phyloP scores from a whole-genome alignment of 2,113 vertebrate genomes.

The Cyanoramphus novaezelandiae region DNA sequence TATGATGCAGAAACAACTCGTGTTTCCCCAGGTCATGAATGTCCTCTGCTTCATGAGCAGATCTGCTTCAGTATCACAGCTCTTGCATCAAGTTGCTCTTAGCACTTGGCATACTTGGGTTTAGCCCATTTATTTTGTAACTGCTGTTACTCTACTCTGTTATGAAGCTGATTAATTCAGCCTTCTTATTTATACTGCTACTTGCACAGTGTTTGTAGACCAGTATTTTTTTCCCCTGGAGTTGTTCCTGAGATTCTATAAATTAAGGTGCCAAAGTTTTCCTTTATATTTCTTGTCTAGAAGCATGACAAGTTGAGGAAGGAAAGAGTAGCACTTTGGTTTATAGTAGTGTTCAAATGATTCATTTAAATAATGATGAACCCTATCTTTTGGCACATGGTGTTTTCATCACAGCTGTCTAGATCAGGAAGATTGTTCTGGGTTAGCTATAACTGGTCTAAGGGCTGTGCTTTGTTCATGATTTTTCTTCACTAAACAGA shows the following conservation, averaged over 20 bases:
- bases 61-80: not conserved
- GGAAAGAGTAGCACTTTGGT: not conserved
- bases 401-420: not conserved
- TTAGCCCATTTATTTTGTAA: not conserved
- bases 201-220: slow-evolving; percentile 8
- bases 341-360: not conserved
- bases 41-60: not conserved
- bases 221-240: accelerated
- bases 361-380: not conserved
- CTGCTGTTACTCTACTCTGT: not conserved
- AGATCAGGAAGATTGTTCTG: not conserved
- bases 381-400: not conserved
- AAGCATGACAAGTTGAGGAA: not conserved
- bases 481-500: not conserved
- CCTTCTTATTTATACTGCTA: not conserved
- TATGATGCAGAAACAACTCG: accelerated
- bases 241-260: not conserved
- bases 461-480: not conserved
- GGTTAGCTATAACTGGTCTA: not conserved
- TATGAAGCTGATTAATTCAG: not conserved
- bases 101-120: not conserved
- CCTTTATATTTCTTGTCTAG: not conserved
- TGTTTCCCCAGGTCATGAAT: accelerated
- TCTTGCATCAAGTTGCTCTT: not conserved
- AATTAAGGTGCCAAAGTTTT: not conserved